phyloP scores from a whole-genome alignment of 2,888 invertebrate genomes.

The Andrena camellia region DNA sequence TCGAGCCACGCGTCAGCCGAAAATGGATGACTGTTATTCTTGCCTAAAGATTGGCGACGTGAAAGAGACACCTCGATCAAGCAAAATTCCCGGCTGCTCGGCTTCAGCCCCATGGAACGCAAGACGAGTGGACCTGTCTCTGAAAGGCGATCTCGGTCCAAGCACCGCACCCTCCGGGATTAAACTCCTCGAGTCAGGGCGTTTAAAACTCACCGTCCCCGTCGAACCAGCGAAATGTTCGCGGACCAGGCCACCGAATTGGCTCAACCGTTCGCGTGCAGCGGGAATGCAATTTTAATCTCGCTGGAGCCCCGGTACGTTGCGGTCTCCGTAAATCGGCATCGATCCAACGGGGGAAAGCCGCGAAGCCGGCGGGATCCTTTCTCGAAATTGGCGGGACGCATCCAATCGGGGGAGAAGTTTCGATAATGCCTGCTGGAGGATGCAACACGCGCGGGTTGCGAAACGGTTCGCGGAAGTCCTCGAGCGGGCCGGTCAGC shows the following conservation, averaged over 20 bases:
- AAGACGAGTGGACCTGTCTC: neutral
- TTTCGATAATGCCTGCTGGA: neutral
- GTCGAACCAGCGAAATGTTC: neutral
- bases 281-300: neutral
- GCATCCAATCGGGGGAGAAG: neutral
- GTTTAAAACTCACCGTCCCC: neutral
- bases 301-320: neutral
- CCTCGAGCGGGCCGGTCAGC: neutral
- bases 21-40: conserved; percentile 22
- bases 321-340: neutral
- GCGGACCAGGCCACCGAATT: neutral
- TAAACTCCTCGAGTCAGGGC: no score
- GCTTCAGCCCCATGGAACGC: neutral
- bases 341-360: neutral
- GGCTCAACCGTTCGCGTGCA: neutral
- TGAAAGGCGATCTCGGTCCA: no score
- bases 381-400: neutral
- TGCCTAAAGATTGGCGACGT: neutral
- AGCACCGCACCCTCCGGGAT: no score
- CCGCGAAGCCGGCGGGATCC: neutral
- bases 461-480: neutral
- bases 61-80: conserved; percentile 22
- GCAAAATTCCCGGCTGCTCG: neutral
- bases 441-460: neutral
- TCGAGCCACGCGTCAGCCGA: neutral